Percentiles rank a stretch among this genome's conserved stretches.
phyloP scores from a whole-genome alignment of 37 sponge, comb jelly and placozoan genomes.

The Amphimedon queenslandica region DNA sequence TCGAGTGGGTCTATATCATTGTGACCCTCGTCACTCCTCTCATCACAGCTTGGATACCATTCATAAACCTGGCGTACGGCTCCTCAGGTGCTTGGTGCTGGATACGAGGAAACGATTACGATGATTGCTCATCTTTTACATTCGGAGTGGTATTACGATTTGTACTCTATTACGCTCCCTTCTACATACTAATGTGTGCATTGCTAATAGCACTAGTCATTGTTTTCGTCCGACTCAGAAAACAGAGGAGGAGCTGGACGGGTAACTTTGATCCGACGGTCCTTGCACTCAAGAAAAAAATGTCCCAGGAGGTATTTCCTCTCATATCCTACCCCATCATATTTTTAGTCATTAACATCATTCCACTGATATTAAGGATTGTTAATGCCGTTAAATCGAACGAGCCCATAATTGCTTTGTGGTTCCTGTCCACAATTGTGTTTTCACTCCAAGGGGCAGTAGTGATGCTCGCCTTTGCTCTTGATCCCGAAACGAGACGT shows the following conservation, averaged over 20 bases:
- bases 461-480: neutral
- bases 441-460: neutral
- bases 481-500: constrained; percentile 1
- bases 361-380: neutral
- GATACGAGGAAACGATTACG: neutral
- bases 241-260: neutral
- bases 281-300: neutral
- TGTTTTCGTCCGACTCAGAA: neutral
- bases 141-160: constrained; percentile 3
- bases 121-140: neutral
- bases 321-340: neutral
- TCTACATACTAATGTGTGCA: constrained; percentile 10
- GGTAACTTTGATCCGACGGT: neutral
- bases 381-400: neutral
- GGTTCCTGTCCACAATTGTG: neutral
- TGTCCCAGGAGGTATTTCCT: neutral
- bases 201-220: constrained; percentile 5
- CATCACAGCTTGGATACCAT: constrained; percentile 53
- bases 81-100: constrained; percentile 31
- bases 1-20: constrained; percentile 34
- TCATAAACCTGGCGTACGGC: constrained; percentile 51
- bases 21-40: constrained; percentile 38
- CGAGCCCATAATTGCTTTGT: neutral
- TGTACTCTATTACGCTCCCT: constrained; percentile 4
- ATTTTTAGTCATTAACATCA: neutral